A percentile compares a stretch with the other conserved stretches of the same genome.
phyloP scores from a whole-genome alignment of 2,113 vertebrate species.

The Urocolius indicus region DNA sequence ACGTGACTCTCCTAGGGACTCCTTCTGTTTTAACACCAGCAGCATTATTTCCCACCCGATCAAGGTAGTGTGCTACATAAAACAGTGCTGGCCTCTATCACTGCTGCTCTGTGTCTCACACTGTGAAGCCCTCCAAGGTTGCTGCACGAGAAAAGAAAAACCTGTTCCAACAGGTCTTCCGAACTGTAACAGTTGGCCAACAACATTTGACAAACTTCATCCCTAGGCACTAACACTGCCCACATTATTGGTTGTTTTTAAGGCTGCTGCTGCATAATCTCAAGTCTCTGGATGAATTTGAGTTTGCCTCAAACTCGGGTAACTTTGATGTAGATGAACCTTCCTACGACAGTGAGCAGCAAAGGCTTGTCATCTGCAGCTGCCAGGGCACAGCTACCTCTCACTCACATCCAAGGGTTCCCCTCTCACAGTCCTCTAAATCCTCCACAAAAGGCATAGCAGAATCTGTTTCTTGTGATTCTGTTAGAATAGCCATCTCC shows the following conservation, averaged over 20 bases:
- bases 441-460: neutral
- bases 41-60: neutral
- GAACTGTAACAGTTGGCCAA: neutral
- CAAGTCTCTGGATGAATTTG: neutral
- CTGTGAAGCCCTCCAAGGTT: neutral
- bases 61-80: neutral
- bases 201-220: neutral
- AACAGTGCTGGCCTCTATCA: accelerated
- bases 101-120: neutral
- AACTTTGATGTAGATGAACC: neutral
- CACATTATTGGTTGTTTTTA: neutral
- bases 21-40: neutral
- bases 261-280: neutral
- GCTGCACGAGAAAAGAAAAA: neutral
- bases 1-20: neutral
- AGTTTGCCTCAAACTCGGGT: neutral
- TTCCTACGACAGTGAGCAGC: neutral
- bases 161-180: neutral
- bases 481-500: neutral
- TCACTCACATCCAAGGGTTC: neutral
- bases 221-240: neutral
- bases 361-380: neutral
- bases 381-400: neutral
- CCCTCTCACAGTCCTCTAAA: neutral
- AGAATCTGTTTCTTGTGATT: neutral